Evolutionary conservation across 2,888 invertebrate species (phyloP).

Genomic region (Alloscopus bannaensis): DNA sequence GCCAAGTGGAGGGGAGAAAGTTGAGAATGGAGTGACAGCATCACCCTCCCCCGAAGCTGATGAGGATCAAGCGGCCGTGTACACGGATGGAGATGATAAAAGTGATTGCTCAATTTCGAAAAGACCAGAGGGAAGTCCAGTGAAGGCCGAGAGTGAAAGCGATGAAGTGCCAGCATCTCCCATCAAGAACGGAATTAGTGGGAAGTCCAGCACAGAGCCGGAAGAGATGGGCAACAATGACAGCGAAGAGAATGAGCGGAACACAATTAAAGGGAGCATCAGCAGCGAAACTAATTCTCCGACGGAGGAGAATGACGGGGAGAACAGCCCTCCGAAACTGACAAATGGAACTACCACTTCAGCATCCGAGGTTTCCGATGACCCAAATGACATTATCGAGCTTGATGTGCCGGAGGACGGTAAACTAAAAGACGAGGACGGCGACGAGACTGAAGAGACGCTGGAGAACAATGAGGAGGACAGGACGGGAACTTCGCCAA

Average conservation of each 20-base stretch:
- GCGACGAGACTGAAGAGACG: slow-evolving; percentile 44
- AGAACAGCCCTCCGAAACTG: slow-evolving; percentile 40
- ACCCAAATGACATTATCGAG: slow-evolving; percentile 60
- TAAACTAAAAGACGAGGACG: slow-evolving; percentile 58
- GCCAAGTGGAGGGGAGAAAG: slow-evolving; percentile 22
- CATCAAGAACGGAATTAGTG: slow-evolving; percentile 63
- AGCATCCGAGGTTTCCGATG: slow-evolving; percentile 62
- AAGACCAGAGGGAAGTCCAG: slow-evolving; percentile 60
- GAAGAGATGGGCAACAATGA: slow-evolving; percentile 53
- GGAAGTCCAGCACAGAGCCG: slow-evolving; percentile 71
- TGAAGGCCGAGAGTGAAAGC: slow-evolving; percentile 42
- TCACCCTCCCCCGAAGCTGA: slow-evolving; percentile 43
- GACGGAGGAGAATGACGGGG: slow-evolving; percentile 28
- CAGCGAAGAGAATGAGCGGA: background rate
- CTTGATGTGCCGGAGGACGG: slow-evolving; percentile 62
- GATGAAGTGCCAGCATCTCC: slow-evolving; percentile 59
- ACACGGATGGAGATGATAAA: slow-evolving; percentile 56
- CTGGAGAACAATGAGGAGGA: slow-evolving; percentile 35
- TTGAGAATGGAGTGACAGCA: slow-evolving; percentile 41
- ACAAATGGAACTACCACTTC: slow-evolving; percentile 62
- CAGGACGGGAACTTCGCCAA: background rate
- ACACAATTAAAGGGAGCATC: background rate
- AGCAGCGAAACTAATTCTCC: slow-evolving; percentile 20
- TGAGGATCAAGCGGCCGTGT: slow-evolving; percentile 39
- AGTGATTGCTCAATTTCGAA: slow-evolving; percentile 71